Conservation (phyloP, 2,888 invertebrate species). For the Hydrotaea cyrtoneurina region DNA sequence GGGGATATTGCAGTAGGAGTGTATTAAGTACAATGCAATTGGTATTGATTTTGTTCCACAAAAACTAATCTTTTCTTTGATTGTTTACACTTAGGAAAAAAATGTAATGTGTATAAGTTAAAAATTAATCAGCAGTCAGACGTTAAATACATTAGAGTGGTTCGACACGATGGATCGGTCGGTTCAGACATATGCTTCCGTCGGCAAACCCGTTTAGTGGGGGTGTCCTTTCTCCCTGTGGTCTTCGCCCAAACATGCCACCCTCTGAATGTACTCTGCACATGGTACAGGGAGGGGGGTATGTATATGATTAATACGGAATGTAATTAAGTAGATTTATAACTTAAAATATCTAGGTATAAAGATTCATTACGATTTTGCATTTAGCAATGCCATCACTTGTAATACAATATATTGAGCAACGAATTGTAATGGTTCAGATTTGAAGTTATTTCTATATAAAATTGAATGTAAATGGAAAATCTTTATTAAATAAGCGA, state of each 20-base stretch:
- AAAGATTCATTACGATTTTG: not conserved
- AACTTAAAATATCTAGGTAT: not conserved
- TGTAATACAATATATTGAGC: not conserved
- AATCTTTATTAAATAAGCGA: slow-evolving; percentile 6
- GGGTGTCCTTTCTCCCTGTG: no score
- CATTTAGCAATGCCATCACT: not conserved
- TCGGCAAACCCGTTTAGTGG: no score
- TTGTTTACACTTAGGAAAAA: not conserved
- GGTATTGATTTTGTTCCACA: not conserved
- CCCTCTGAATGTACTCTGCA: no score
- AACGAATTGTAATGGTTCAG: not conserved
- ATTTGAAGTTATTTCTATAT: not conserved
- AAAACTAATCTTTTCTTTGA: not conserved
- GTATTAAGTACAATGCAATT: not conserved
- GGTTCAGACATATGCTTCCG: no score
- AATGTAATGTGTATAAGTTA: not conserved
- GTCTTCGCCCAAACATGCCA: no score
- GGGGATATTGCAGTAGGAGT: not conserved
- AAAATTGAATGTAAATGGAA: slow-evolving; percentile 23
- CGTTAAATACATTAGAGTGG: no score
- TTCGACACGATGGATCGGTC: no score
- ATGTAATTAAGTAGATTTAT: not conserved
- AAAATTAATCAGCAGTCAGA: not conserved
- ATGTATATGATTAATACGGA: not conserved
- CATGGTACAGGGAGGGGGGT: no score